Evolutionary conservation across 2,888 invertebrate species (phyloP), one percentile per base, ranked within the genome.

Genomic region (Teleogryllus oceanicus): DNA sequence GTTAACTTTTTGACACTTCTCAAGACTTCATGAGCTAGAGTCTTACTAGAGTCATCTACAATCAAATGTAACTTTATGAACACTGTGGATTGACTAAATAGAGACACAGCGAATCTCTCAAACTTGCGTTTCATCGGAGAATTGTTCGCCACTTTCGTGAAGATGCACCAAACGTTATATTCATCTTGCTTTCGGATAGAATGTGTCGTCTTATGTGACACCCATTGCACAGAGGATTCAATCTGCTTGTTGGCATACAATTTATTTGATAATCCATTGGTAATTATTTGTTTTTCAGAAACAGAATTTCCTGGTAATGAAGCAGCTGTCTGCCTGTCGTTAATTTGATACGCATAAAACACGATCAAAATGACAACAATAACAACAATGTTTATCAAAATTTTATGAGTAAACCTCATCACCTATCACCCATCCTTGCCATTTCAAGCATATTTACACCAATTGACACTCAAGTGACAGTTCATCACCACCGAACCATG

Each of bases 11-110:
- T 86, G 77, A 89, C 87, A 78, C 86, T 85, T 80, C 85, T 85
- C 24, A 91, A 84, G 62, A 90, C 87, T 74, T 87, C 87, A 79
- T 89, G 87, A 16, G 91, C 91, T 77, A 91, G 88, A 12, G 85
- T 82, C 84, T 88, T 88, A 83, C 92, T 92, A 50, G 88, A 88
- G 37, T 88, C 87, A 84, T 92, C 92, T n/a, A 89, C 89, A 79
- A 92, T 90, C 21, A 92, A 88, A 85, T 92, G 90, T 81, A 92
- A 88, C 78, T 89, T 88, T 81, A 92, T 85, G 80, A 88, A 87
- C 74, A 90, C 88, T 2, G 88, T 85, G n/a, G 88, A 88, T 49
- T 88, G 85, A 82, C 86, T 87, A 20, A 90, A 83, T 76, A 91
- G 84, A 79, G 90, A 90, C 75, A 86, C 86, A 1, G 89, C 84